These are phyloP conservation scores for Ischnus inquisitorius DNA, from an alignment of 2,888 invertebrate species.

Conservation along the genomic window DNA sequence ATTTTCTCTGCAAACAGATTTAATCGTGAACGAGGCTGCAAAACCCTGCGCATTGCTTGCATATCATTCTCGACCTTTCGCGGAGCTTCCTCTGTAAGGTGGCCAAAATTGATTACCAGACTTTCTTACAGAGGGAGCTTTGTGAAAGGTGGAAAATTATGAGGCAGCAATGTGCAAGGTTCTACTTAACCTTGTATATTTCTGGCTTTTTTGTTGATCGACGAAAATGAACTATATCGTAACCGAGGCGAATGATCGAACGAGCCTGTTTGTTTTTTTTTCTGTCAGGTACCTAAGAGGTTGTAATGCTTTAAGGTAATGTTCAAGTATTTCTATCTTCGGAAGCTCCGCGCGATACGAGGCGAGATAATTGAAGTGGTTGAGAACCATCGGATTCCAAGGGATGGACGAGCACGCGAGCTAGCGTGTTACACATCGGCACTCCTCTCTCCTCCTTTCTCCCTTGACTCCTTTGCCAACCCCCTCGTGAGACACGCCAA, in stretches of 20 bases:
- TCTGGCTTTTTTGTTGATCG: too few species aligned
- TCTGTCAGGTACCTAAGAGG: not conserved
- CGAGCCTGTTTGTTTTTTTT: not conserved
- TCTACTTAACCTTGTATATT: too few species aligned
- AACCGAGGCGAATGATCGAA: constrained; percentile 16
- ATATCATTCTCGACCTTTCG: too few species aligned
- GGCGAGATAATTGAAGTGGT: constrained; percentile 71
- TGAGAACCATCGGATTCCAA: constrained; percentile 81
- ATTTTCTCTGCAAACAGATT: too few species aligned
- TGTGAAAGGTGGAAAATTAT: too few species aligned
- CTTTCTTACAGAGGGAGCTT: too few species aligned
- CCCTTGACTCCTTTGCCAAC: constrained; percentile 73
- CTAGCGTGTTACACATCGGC: constrained; percentile 81
- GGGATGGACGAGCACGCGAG: constrained; percentile 84
- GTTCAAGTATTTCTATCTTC: not conserved
- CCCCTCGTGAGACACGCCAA: constrained; percentile 78
- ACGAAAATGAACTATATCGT: too few species aligned
- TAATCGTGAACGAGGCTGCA: too few species aligned
- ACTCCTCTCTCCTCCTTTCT: constrained; percentile 71
- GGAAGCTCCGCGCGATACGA: constrained; percentile 2
- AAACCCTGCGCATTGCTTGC: too few species aligned
- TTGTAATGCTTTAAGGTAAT: not conserved
- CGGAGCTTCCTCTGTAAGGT: too few species aligned
- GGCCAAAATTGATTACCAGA: too few species aligned
- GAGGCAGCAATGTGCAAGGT: too few species aligned